phyloP scores from a whole-genome alignment of 2,797 vertebrate genomes.

The Poecilia gillii region DNA sequence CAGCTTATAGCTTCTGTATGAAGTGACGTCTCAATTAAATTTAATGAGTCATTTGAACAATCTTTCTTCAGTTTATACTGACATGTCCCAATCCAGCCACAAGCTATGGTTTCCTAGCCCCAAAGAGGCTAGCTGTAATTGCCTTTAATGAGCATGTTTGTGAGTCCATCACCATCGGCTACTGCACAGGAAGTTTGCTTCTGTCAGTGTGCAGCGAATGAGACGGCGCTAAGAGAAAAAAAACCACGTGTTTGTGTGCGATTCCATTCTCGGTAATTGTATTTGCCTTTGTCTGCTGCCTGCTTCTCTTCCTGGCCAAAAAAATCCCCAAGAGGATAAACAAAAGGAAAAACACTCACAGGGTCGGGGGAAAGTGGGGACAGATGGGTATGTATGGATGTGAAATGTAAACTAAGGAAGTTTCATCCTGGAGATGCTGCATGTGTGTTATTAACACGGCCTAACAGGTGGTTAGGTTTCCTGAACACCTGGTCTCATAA shows the following conservation, averaged over 20 bases:
- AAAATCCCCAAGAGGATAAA: conserved; percentile 62
- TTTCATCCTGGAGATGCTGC: neutral
- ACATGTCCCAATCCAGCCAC: conserved; percentile 48
- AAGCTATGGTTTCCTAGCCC: conserved; percentile 42
- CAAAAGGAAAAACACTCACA: conserved; percentile 53
- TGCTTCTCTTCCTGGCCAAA: conserved; percentile 67
- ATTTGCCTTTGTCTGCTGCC: conserved; percentile 69
- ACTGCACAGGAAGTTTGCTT: conserved; percentile 63
- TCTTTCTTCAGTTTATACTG: conserved; percentile 40
- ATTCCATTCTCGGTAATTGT: conserved; percentile 74
- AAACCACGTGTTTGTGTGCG: conserved; percentile 54
- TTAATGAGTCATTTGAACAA: conserved; percentile 10
- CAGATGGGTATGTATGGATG: conserved; percentile 9
- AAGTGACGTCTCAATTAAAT: neutral
- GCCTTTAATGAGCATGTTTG: conserved; percentile 63
- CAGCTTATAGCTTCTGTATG: neutral
- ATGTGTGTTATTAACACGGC: conserved; percentile 37
- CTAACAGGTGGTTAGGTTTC: conserved; percentile 15
- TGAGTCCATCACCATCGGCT: conserved; percentile 55
- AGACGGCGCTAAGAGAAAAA: conserved; percentile 58
- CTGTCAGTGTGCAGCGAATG: conserved; percentile 47
- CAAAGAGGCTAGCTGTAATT: conserved; percentile 64
- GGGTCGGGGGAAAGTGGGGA: neutral
- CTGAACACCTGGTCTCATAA: conserved; percentile 34
- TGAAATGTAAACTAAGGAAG: conserved; percentile 16